Evolutionary conservation across 2,888 invertebrate genomes (phyloP), one percentile per base, ranked within the genome.

Genomic region (Mesoligia furuncula): DNA sequence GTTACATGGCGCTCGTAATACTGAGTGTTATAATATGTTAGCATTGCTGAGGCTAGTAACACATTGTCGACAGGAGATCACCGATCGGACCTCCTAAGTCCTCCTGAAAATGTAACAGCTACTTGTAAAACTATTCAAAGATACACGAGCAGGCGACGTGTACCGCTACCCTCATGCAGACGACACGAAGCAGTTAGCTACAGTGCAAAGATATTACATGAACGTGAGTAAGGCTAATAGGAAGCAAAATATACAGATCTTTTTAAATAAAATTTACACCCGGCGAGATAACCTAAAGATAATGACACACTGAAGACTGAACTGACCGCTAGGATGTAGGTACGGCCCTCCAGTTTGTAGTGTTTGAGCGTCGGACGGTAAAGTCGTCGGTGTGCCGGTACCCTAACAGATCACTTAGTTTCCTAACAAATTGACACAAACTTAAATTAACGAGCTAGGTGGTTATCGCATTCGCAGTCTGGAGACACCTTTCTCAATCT

Each of bases 41-140:
- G 92, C 89, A 84, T 90, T 89, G 90, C 72, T 81, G 91, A 89
- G 80, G 84, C 87, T 97, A 97, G 95, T 97, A 97, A 94, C 96
- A 97, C 95, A 98, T 93, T 90, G 97, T 96, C 92, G 97, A 97
- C 93, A 98, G 97, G 93, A 98, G 96, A 94, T 97, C 97, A 95
- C 97, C 98, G 93, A 97, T 96, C 85, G 97, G 97, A 92, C 97
- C 97, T 93, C 97, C 96, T 93, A 97, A 94, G 93, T 98, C 98
- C 94, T 97, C 98, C 98, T 98, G 98, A 94, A 97, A 93, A 96
- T 90, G 92, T 79, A 89, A 94, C 91, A 93, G 90, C 95, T 95
- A 95, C 94, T 94, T 93, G 93, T 94, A 93, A 94, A 94, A 93
- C 91, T 91, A 90, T 84, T 87, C 88, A 89, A 87, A 84, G 75